These are phyloP conservation scores for Oncopodura yosiiana DNA, from an alignment of 1,140 invertebrate genomes.

Conservation along the genomic window DNA sequence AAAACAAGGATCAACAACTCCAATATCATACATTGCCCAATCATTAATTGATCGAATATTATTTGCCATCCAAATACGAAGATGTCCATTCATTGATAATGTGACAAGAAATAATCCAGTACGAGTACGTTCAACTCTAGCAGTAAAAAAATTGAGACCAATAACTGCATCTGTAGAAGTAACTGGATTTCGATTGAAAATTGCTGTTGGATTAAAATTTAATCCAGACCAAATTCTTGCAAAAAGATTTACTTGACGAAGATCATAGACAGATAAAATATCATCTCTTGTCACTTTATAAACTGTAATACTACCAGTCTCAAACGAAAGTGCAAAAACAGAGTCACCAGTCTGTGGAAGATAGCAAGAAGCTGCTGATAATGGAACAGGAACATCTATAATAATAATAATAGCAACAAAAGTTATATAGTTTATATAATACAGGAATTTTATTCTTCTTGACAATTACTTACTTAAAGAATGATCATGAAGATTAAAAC, in stretches of 20 bases:
- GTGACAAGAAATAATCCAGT: conserved; percentile 21
- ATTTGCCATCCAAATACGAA: conserved; percentile 22
- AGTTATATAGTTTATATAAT: not conserved
- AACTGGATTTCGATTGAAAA: not conserved
- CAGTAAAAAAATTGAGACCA: conserved; percentile 23
- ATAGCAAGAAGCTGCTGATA: conserved; percentile 16
- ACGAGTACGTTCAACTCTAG: conserved; percentile 9
- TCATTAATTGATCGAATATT: conserved; percentile 11
- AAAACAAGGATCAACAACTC: conserved; percentile 19
- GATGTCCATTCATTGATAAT: conserved; percentile 31
- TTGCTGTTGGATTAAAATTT: not conserved
- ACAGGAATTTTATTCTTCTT: not conserved
- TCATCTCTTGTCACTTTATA: conserved; percentile 26
- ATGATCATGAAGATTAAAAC: conserved; percentile 26
- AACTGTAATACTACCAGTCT: conserved; percentile 24
- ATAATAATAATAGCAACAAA: conserved; percentile 5
- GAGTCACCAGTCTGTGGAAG: conserved; percentile 17
- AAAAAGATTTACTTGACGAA: conserved; percentile 30
- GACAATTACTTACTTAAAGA: conserved; percentile 24
- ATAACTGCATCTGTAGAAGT: conserved; percentile 20
- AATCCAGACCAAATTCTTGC: conserved; percentile 17
- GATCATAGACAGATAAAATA: conserved; percentile 21
- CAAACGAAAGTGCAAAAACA: conserved; percentile 31
- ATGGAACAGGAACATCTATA: conserved; percentile 30
- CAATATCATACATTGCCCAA: conserved; percentile 19